Conservation (phyloP, 2,797 vertebrate genomes). For the Neomorphus geoffroyi region DNA sequence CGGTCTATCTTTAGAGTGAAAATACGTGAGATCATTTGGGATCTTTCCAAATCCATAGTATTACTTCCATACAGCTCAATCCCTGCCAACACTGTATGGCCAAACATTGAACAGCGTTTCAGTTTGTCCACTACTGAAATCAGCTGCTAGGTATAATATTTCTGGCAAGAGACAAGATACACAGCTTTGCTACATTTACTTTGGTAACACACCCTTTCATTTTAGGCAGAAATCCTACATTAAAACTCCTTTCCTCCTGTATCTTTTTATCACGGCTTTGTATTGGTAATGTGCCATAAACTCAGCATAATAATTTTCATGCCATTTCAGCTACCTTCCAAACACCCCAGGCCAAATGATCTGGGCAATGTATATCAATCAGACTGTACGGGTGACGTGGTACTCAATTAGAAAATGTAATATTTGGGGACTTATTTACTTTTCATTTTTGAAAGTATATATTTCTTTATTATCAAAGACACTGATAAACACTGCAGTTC, state of each 20-base stretch:
- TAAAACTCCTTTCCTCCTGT: background rate
- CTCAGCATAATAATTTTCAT: background rate
- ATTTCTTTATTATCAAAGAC: constrained; percentile 54
- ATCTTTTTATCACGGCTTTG: constrained; percentile 12
- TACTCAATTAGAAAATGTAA: constrained; percentile 20
- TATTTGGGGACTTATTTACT: background rate
- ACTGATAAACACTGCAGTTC: constrained; percentile 39
- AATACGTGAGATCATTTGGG: background rate
- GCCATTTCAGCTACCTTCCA: background rate
- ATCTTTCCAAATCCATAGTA: constrained; percentile 1
- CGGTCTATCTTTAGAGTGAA: constrained; percentile 23
- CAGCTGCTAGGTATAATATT: constrained; percentile 37
- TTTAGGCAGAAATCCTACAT: background rate
- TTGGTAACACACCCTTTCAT: background rate
- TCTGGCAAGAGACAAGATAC: constrained; percentile 36
- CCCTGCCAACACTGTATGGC: background rate
- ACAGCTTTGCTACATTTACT: background rate
- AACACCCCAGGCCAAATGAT: background rate
- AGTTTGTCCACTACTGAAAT: background rate
- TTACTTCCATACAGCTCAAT: background rate
- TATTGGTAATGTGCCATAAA: background rate
- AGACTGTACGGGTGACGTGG: background rate
- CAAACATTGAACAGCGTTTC: background rate
- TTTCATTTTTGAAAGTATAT: background rate
- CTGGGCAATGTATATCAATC: background rate